Base-by-base conservation (phyloP, 2,888 invertebrate species). In the Andrena bicolor region DNA sequence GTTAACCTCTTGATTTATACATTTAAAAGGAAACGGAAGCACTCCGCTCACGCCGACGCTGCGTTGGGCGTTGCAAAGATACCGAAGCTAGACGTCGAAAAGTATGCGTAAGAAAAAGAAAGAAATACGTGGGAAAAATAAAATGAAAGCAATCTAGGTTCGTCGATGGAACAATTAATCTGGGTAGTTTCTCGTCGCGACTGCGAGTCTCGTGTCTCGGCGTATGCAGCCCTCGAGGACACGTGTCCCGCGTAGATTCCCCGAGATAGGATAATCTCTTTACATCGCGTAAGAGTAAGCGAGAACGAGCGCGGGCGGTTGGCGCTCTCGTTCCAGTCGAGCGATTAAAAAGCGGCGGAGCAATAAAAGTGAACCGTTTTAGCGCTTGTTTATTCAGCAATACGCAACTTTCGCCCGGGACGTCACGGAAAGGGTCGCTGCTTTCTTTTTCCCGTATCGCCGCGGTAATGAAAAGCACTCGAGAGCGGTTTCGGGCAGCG, bases 401-500 rank as follows among this genome's bases (percentile, higher is more conserved):
- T 65, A 58, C 16, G 49, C 58, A 56, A 86, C 85, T 86, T 86
- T 86, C 86, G 83, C 86, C 80, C 41, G 41, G 60, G 68, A 74
- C 60, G 58, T 77, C 82, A 65, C 63, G 71, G 49, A 51, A 69
- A 78, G 78, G 68, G 63, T 65, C 71, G 74, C 81, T 13, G 41
- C 41, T 77, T 82, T 81, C 82, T 77, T 81, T 80, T 72, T 60
- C 30, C 26, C 60, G 58, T 8, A 35, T 58, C 23, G 28, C 20
- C 7, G 32, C 49, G 32, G 64, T 8, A 23, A 26, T 23, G 6
- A 63, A 41, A 63, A 23, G 26, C 16, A 41, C 41, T 20, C 53
- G n/a, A 7, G 49, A n/a, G 6, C 6, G 26, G 1, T 20, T 56
- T 56, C 53, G 53, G 53, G 20, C 20, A 41, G 41, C 41, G 41